Conservation (phyloP, 2,888 invertebrate species). For the Yponomeuta malinellus region DNA sequence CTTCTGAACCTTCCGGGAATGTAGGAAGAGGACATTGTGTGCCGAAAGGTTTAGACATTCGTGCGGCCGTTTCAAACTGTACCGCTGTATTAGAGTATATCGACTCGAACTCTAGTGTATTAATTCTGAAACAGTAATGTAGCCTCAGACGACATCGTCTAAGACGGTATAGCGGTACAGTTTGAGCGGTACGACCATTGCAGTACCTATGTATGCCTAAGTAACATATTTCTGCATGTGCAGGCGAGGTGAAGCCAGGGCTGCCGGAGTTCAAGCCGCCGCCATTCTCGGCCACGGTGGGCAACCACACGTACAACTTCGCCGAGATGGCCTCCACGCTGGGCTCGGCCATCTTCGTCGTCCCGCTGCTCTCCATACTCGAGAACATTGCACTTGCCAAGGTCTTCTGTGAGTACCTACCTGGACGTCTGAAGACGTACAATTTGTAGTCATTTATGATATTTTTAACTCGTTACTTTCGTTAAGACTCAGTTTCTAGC, state of each 20-base stretch:
- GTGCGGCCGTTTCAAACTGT: too few species aligned
- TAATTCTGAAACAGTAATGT: too few species aligned
- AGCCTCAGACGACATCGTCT: too few species aligned
- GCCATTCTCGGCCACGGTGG: conserved; percentile 79
- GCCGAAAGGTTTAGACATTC: too few species aligned
- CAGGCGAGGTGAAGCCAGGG: conserved; percentile 82
- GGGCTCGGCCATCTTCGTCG: conserved; percentile 89
- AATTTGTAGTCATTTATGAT: conserved; percentile 2
- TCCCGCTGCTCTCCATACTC: conserved; percentile 92
- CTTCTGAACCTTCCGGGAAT: too few species aligned
- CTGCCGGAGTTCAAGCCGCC: conserved; percentile 79
- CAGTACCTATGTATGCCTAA: not conserved
- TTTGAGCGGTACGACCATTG: too few species aligned
- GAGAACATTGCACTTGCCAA: conserved; percentile 97
- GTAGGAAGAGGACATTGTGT: too few species aligned
- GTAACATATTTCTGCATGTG: conserved; percentile 17
- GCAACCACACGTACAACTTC: conserved; percentile 79
- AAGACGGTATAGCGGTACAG: too few species aligned
- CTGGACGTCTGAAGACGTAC: too few species aligned
- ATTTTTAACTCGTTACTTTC: not conserved
- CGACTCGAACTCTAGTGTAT: too few species aligned
- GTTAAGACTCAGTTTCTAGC: too few species aligned
- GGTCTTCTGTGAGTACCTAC: conserved; percentile 80
- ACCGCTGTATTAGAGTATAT: too few species aligned
- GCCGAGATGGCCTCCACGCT: conserved; percentile 85